Evolutionary conservation across 2,797 vertebrate genomes (phyloP).

Genomic region (Siniperca scherzeri): DNA sequence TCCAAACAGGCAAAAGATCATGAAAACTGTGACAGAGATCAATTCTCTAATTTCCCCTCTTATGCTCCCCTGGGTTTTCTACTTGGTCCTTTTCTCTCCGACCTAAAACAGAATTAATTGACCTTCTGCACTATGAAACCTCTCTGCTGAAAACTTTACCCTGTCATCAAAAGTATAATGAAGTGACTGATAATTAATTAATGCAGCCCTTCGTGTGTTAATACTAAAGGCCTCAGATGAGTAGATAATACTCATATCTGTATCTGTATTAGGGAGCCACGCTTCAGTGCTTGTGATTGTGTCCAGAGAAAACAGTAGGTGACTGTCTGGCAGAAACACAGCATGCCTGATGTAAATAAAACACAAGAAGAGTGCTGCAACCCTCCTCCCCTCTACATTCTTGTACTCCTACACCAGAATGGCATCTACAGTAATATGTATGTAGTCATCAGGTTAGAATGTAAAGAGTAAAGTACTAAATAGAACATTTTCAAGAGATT

Average conservation of each 20-base stretch:
- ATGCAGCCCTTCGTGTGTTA: conserved; percentile 35
- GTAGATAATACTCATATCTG: conserved; percentile 45
- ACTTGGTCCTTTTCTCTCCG: conserved; percentile 22
- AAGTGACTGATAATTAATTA: conserved; percentile 59
- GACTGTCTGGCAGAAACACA: conserved; percentile 27
- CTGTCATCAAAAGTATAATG: conserved; percentile 52
- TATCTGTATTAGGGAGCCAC: conserved; percentile 31
- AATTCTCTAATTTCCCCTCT: conserved; percentile 56
- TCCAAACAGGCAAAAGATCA: conserved; percentile 62
- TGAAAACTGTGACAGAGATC: conserved; percentile 60
- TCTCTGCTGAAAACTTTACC: conserved; percentile 44
- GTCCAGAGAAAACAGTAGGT: conserved; percentile 39
- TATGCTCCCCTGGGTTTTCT: conserved; percentile 34
- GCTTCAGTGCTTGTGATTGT: conserved; percentile 39
- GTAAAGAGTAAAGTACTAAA: neutral
- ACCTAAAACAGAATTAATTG: conserved; percentile 53
- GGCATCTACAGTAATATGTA: neutral
- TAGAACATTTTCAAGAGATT: neutral
- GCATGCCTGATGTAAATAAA: conserved; percentile 40
- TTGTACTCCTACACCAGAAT: conserved; percentile 5
- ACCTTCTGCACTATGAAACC: conserved; percentile 54
- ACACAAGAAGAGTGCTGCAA: conserved; percentile 29
- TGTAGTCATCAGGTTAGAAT: conserved; percentile 4
- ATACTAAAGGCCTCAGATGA: conserved; percentile 5
- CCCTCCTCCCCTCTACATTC: neutral